Base-by-base conservation (phyloP, 1,140 invertebrate genomes). In the Phenacoccus solenopsis region DNA sequence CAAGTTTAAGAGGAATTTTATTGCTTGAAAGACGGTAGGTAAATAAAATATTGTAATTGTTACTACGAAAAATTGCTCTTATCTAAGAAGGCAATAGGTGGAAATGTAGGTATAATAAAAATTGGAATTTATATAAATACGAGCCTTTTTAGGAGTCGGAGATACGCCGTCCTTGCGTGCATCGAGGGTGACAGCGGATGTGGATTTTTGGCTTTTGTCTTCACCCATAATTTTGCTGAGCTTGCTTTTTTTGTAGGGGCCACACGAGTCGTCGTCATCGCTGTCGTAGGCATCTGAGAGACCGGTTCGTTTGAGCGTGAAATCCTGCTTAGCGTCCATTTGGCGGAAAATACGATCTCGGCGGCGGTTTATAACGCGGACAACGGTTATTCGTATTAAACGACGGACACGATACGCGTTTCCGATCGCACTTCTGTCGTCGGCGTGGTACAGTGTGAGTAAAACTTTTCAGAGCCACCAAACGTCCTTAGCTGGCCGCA, bases 401-500 rank as follows among this genome's bases (percentile, higher is more conserved):
- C 38, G 38, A 49, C 38, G 38, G 38, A 49, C 38, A 49, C 38
- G 38, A 49, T 49, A 49, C 38, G 38, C 38, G 38, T 49, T 49
- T 49, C 38, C 38, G 38, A 49, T 49, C 38, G 38, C 38, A 49
- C 38, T 49, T 49, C 38, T 49, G 38, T 49, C 20, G 38, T 49
- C 38, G 38, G 38, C 38, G 38, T 49, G 38, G 5, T 49, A 49
- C 38, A n/a, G 38, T 49, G 38, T 49, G 38, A 49, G 38, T 49
- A 49, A 64, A 64, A 24, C 25, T 64, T 64, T 64, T 64, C 32
- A 27, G 22, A 64, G 59, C 59, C 59, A 64, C 59, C 59, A 25
- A 64, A 64, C 59, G 59, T 64, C 59, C 59, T 64, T 64, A 64
- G 59, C 59, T 64, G 59, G 59, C 59, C 59, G 59, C 59, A 64